Evolutionary conservation across 1,140 invertebrate species (phyloP), one percentile per base, ranked within the genome.

Genomic region (Hyles euphorbiae): DNA sequence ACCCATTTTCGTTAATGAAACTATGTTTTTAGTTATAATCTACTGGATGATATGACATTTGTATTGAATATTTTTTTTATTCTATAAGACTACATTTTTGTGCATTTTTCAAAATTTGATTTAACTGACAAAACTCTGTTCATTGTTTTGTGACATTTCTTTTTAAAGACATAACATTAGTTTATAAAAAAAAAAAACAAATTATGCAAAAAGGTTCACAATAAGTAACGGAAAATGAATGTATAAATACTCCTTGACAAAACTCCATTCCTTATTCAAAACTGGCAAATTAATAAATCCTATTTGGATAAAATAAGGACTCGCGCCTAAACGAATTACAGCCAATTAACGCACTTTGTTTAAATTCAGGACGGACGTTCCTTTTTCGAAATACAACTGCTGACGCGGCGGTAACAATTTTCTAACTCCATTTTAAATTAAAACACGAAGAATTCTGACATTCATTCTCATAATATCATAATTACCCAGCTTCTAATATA

Each of bases 1-100:
- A 47, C 77, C 77, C 77, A 80, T 80, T 67, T 70, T 69, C 33
- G 57, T 62, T 3, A 76, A 57, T 8, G 67, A 32, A 68, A 34
- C 72, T 73, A 68, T 58, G 60, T 54, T 8, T 45, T 3, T 36
- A 52, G 22, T 22, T 51, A 33, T 7, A 3, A 49, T 36, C 7
- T 46, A 32, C 0, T 3, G 2, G 32, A 45, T 46, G 10, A 9
- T 34, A 9, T 36, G 2, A 51, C 32, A 36, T 22, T 45, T 43
- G 3, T 3, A 36, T 53, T 59, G 22, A 11, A 11, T 22, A 10
- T 40, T 53, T 46, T 45, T 47, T 22, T 22, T 22, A 22, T 22
- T 22, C 22, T 22, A 22, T 22, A 22, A 22, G 22, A 54, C 43
- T 53, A 5, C n/a, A 47, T 60, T 43, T 54, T 60, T 36, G 7